phyloP scores from a whole-genome alignment of 2,797 vertebrate species.

The Pangasius larnaudii region DNA sequence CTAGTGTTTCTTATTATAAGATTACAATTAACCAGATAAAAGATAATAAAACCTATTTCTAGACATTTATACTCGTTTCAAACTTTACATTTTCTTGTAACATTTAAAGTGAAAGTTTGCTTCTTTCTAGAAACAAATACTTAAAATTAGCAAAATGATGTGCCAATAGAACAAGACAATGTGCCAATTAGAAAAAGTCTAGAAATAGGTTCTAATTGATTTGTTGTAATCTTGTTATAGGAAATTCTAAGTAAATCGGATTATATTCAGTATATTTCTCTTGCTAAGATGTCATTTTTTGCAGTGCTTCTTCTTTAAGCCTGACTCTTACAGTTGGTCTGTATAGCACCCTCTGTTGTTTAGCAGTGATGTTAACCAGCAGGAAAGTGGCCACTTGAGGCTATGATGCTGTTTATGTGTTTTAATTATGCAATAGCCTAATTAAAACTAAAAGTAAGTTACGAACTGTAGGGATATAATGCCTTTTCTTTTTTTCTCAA shows the following conservation, averaged over 20 bases:
- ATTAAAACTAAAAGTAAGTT: not conserved
- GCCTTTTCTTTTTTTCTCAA: not conserved
- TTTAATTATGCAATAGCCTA: constrained; percentile 7
- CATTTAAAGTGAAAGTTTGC: not conserved
- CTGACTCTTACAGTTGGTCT: constrained; percentile 10
- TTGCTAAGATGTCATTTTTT: not conserved
- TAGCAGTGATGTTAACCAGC: not conserved
- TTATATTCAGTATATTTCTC: not conserved
- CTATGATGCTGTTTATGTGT: not conserved
- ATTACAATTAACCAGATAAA: not conserved
- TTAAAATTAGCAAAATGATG: not conserved
- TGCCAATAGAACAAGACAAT: not conserved
- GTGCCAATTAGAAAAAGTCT: not conserved
- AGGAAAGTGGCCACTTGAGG: not conserved
- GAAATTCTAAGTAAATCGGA: not conserved
- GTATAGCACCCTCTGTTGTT: constrained; percentile 50
- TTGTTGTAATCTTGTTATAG: not conserved
- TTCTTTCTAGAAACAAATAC: not conserved
- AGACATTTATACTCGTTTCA: not conserved
- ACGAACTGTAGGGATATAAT: not conserved
- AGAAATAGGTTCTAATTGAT: not conserved
- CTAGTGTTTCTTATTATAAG: not conserved
- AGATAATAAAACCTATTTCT: not conserved
- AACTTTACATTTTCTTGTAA: not conserved
- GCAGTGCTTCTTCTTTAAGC: not conserved